Evolutionary conservation across 1,140 invertebrate genomes (phyloP), one percentile per base, ranked within the genome.

Genomic region (Nixonia krombeini): DNA sequence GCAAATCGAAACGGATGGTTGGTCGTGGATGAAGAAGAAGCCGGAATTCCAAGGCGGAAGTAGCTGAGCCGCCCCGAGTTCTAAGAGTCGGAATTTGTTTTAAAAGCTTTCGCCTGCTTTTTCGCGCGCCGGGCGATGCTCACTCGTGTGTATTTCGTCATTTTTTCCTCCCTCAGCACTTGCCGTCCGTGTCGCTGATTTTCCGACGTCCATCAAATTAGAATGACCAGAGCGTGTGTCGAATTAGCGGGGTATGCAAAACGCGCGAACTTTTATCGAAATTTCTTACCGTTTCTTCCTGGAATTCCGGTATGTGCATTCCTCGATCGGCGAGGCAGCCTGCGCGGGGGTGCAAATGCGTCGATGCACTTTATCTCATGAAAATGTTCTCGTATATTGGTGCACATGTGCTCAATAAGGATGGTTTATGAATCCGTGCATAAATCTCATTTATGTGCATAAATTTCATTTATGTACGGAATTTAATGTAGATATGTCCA

Each of bases 151-250:
- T 47, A 41, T 29, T 23, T 35, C 23, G 28, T 25, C 49, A 57
- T 56, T 64, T 57, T 44, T 56, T 47, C 44, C 44, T 15, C 13
- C 28, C 33, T 40, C 17, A 57, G 35, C 40, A 51, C 44, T 37
- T 37, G 6, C 15, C 35, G 46, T 42, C 42, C 42, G 18, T 23
- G 12, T 46, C 40, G n/a, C 23, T 29, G 45, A 66, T 66, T 58
- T 58, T 59, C 58, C 35, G 50, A 42, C 44, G n/a, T 12, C 56
- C 53, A 66, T 65, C 44, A 58, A 65, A 65, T 58, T 47, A 64
- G 44, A 44, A 46, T n/a, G n/a, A n/a, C n/a, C n/a, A n/a, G n/a
- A n/a, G n/a, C n/a, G 40, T 45, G 51, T 50, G 31, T 38, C 10
- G 31, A 45, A 51, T 51, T 45, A 59, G 46, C 45, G 16, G 29